Base-by-base conservation (phyloP, 2,113 vertebrate species). In the Pomatostomus ruficeps region DNA sequence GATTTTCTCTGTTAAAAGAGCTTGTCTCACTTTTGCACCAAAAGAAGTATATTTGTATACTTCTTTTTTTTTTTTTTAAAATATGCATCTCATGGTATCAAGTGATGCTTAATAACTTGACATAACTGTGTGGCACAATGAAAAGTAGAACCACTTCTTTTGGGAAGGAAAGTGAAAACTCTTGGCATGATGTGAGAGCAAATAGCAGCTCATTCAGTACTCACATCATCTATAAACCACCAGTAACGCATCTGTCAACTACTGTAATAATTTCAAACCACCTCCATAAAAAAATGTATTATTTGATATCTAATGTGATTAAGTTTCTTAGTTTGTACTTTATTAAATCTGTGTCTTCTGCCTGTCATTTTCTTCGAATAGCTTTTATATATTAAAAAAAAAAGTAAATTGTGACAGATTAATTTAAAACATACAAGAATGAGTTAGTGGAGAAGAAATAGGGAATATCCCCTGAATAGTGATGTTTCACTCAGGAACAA, bases 221-320 rank as follows among this genome's bases (percentile, higher is more conserved):
- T 72, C 11, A 12, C 48, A 49, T 66, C 10, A 29, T 62, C 57
- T 67, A 70, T 85, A 84, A 91, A 87, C 40, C 62, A 93, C 23
- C 33, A 65, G 55, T 72, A 90, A 85, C 24, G 49, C 38, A 91
- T 86, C 85, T 94, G 85, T 88, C 78, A 95, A 78, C 42, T 66
- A 67, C 66, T 7, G 5, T 45, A 95, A 86, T 88, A 14, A 91
- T 74, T 97, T 90, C 77, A 75, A 73, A 18, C 52, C 33, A 94
- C 22, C 14, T 92, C 54, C 59, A 21, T 87, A 68, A 96, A 96
- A 97, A 81, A 81, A 12, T 11, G 6, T 45, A 70, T 70, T 91
- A 62, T 95, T 91, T 92, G 71, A 73, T 80, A 89, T 70, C 33
- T 91, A 83, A 78, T 78, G 45, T 89, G 78, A 94, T 95, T 95